Evolutionary conservation across 2,797 vertebrate genomes (phyloP), one percentile per base, ranked within the genome.

Genomic region (Argentina silus): DNA sequence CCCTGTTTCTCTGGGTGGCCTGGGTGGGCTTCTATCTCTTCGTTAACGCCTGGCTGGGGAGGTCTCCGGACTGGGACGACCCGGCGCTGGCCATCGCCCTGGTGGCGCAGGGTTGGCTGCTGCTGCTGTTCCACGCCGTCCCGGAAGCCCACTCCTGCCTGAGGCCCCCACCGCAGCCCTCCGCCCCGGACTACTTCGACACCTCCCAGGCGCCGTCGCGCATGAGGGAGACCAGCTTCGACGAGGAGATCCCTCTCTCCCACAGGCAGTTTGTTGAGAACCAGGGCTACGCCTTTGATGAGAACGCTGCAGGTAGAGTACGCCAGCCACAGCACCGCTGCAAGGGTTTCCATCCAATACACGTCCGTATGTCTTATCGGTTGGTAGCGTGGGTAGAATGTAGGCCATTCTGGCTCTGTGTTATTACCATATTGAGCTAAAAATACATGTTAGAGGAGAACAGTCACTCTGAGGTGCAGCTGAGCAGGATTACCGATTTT

Each of bases 21-120:
- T 99, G 97, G 97, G 91, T 97, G 89, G 95, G 95, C 82, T 97
- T 98, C 95, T 99, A 99, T 66, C 93, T 98, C 42, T 97, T 95
- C 0, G 97, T 96, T 47, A 98, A 97, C 0, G 70, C 82, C 0
- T 93, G 93, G 88, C 88, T 98, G 7, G 92, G 89, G 45, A 93
- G 85, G 55, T 92, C 90, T 53, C 95, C 97, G 0, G 84, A 92
- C 55, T 98, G 97, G 97, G 94, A 95, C 8, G 95, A 98, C 50
- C 96, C 97, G 1, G 94, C 95, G 0, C 89, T 98, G 85, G 96
- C 97, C 42, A 95, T 98, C 47, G 94, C 97, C 15, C 92, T 99
- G 84, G 95, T 96, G 73, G 93, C 96, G 82, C 97, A 96, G 75
- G 97, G 97, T 27, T 99, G 97, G 97, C 90, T 98, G 72, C 96